Evolutionary conservation across 2,888 invertebrate species (phyloP), one percentile per base, ranked within the genome.

Genomic region (Mycalesis mineus): DNA sequence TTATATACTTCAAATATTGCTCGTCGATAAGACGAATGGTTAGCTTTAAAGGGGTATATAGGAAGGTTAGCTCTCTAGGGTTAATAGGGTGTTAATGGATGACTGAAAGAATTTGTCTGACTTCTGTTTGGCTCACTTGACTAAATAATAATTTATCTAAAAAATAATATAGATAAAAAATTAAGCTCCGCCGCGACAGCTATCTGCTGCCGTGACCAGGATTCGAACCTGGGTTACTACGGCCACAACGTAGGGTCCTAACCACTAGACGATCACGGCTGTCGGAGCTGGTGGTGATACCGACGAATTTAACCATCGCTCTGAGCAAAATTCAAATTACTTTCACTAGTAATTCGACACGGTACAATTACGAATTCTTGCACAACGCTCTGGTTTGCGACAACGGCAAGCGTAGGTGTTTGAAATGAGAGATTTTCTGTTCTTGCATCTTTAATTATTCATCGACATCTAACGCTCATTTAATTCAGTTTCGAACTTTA

Each of bases 141-240:
- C n/a, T n/a, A n/a, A 29, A 6, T 6, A 29, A 29, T 29, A 29
- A 29, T 7, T 29, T 29, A 29, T 29, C 9, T 33, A 9, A 33
- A 33, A 36, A 36, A 11, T 36, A 9, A 36, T 11, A 36, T 9
- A 4, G 11, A 36, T 36, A 36, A 36, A 0, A 42, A 42, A 52
- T 36, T 22, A 13, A 33, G 42, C 52, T 52, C 52, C 52, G 52
- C 52, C 36, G 52, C 42, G 36, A 42, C 42, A 42, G 52, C 52
- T 42, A 29, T 47, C 31, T 48, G 65, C 80, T 83, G 83, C 82
- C 83, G 82, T 84, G 84, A 83, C 84, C 85, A 85, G 92, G 93
- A 93, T 92, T 93, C 92, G 92, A 93, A 93, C 92, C 93, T 92
- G 93, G 92, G 92, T 93, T 93, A 92, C 92, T 92, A 92, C 93